A percentile compares a stretch with the other conserved stretches of the same genome.
Evolutionary conservation across 2,113 vertebrate genomes (phyloP).

Genomic region (Gambusia holbrooki): DNA sequence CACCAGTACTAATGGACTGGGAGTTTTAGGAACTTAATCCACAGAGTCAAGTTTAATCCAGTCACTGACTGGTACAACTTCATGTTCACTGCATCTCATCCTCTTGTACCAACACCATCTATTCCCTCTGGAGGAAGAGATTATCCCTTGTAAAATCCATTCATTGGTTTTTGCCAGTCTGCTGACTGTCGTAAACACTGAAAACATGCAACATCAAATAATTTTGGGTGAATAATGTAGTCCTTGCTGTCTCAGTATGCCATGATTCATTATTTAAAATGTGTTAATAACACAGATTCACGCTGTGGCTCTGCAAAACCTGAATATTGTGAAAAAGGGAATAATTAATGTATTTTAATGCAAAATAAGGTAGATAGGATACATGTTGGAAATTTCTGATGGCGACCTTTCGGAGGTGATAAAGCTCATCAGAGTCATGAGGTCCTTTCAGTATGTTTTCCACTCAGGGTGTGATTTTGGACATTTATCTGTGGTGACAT

Average conservation of each 20-base stretch:
- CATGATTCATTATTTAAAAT: too few species aligned
- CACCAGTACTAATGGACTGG: not conserved
- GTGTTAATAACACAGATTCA: too few species aligned
- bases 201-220: too few species aligned
- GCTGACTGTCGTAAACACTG: too few species aligned
- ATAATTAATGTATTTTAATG: not conserved
- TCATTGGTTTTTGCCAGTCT: too few species aligned
- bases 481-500: conserved; percentile 2
- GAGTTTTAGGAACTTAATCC: too few species aligned
- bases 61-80: not conserved
- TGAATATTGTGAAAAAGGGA: not conserved
- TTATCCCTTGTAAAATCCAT: too few species aligned
- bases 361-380: not conserved
- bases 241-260: too few species aligned
- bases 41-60: not conserved
- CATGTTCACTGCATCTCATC: not conserved
- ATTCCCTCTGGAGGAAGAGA: too few species aligned
- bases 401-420: not conserved
- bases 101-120: not conserved
- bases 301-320: not conserved
- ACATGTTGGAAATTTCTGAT: not conserved
- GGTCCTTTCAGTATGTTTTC: not conserved
- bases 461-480: not conserved
- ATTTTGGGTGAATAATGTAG: too few species aligned
- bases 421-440: not conserved